Evolutionary conservation across 2,888 invertebrate species (phyloP).

Genomic region (Rhimphoctona megacephalus): DNA sequence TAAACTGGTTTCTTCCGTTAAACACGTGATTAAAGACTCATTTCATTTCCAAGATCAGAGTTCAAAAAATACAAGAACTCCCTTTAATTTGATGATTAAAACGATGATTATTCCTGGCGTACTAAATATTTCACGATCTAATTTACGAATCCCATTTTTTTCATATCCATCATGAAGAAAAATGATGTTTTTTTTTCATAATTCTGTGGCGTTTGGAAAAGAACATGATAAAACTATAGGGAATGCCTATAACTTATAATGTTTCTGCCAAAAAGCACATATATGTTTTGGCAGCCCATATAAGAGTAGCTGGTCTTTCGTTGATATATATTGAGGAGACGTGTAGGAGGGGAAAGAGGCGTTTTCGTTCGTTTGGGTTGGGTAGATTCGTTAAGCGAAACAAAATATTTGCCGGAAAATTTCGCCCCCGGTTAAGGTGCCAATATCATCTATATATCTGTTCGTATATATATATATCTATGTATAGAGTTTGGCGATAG

Average conservation of each 20-base stretch:
- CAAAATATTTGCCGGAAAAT: slow-evolving; percentile 84
- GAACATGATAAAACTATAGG: too few species aligned
- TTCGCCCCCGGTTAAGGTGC: slow-evolving; percentile 75
- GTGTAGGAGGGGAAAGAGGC: neutral
- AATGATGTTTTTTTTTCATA: neutral
- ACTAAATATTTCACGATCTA: neutral
- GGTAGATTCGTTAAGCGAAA: slow-evolving; percentile 75
- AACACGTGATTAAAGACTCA: too few species aligned
- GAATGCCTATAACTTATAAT: too few species aligned
- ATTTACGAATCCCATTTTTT: neutral
- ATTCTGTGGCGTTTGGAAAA: too few species aligned
- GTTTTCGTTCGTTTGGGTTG: slow-evolving; percentile 33
- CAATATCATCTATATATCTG: slow-evolving; percentile 35
- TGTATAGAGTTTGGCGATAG: slow-evolving; percentile 54
- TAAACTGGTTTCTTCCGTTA: too few species aligned
- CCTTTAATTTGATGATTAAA: neutral
- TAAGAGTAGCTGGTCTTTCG: slow-evolving; percentile 18
- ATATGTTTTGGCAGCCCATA: neutral
- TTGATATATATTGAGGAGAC: neutral
- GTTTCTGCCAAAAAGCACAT: too few species aligned
- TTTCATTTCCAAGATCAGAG: too few species aligned
- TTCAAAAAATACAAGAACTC: too few species aligned
- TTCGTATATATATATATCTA: slow-evolving; percentile 49
- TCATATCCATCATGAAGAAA: neutral
- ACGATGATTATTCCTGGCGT: neutral